Percentiles rank a stretch among this genome's conserved stretches.
Evolutionary conservation across 2,888 invertebrate genomes (phyloP).

Genomic region (Xestia c-nigrum): DNA sequence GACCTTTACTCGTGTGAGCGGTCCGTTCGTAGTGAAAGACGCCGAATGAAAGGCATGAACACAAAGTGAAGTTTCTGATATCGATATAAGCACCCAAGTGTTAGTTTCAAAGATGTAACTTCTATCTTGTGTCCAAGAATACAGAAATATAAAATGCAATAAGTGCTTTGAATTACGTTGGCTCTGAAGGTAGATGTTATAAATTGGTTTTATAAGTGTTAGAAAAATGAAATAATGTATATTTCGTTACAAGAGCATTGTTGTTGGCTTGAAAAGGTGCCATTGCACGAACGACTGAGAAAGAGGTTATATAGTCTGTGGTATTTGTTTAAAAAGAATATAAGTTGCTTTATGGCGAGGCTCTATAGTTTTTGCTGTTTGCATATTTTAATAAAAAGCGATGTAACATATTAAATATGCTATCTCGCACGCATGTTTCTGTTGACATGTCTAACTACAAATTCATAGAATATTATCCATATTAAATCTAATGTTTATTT

Average conservation of each 20-base stretch:
- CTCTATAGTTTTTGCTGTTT: constrained; percentile 53
- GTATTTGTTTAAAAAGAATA: constrained; percentile 59
- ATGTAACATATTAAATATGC: constrained; percentile 63
- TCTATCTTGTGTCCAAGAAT: constrained; percentile 28
- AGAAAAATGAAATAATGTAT: constrained; percentile 48
- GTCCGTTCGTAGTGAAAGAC: not conserved
- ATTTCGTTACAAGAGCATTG: constrained; percentile 51
- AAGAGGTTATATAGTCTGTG: constrained; percentile 60
- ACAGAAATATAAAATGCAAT: constrained; percentile 40
- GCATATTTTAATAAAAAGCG: constrained; percentile 54
- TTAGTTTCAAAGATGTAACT: constrained; percentile 14
- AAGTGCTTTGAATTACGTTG: constrained; percentile 51
- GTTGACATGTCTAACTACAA: constrained; percentile 51
- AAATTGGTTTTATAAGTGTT: constrained; percentile 48
- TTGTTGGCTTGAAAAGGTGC: constrained; percentile 62
- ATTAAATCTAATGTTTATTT: constrained; percentile 50
- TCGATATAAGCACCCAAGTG: not conserved
- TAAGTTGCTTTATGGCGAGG: constrained; percentile 57
- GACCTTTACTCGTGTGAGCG: not conserved
- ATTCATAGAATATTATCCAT: constrained; percentile 41
- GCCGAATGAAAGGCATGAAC: not conserved
- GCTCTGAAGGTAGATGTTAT: constrained; percentile 31
- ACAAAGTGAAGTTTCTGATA: not conserved
- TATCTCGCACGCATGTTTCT: constrained; percentile 51
- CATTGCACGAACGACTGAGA: constrained; percentile 64